Evolutionary conservation across 2,113 vertebrate species (phyloP).

Genomic region (Pteronura brasiliensis): DNA sequence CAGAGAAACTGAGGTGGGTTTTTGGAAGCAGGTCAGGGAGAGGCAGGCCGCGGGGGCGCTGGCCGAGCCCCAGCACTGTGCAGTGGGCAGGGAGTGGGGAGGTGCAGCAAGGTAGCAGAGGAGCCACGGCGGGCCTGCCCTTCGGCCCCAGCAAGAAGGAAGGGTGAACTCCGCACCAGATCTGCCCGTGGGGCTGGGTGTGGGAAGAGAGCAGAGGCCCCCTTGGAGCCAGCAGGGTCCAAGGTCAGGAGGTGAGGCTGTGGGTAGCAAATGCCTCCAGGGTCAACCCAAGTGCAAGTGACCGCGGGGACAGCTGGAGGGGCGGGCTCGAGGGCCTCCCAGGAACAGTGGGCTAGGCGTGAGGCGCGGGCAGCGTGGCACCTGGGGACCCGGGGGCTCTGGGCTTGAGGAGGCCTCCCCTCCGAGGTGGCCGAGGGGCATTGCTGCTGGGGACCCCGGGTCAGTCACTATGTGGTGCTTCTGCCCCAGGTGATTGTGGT

Average conservation of each 20-base stretch:
- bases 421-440: not conserved
- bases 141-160: not conserved
- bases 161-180: not conserved
- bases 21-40: not conserved
- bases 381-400: not conserved
- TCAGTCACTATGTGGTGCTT: not conserved
- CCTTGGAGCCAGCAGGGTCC: not conserved
- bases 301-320: not conserved
- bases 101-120: not conserved
- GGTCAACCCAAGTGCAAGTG: too few species aligned
- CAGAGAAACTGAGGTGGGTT: not conserved
- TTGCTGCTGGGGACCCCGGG: not conserved
- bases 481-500: not conserved
- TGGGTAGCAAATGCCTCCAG: too few species aligned
- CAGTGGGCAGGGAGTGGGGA: not conserved
- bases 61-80: not conserved
- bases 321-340: not conserved
- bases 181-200: fast-evolving
- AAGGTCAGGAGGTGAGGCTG: too few species aligned
- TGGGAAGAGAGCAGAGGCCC: not conserved
- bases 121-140: not conserved
- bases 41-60: not conserved
- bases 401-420: not conserved
- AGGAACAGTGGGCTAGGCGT: fast-evolving
- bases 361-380: not conserved